Percentiles rank a stretch among this genome's conserved stretches.
Evolutionary conservation across 2,797 vertebrate genomes (phyloP).

Genomic region (Chelmon rostratus): DNA sequence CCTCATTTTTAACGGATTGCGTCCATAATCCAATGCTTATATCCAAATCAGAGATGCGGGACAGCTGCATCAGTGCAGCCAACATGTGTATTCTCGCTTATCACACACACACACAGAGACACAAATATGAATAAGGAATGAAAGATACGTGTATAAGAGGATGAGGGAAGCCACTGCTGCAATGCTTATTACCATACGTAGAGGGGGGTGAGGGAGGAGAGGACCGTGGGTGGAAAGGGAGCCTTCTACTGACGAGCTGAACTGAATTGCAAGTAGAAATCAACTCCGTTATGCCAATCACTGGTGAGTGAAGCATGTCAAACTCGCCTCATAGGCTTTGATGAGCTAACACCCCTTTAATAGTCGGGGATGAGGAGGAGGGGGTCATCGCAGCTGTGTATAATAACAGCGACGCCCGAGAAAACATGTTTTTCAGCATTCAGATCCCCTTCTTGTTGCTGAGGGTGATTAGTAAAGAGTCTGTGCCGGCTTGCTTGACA

Average conservation of each 20-base stretch:
- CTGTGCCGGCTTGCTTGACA: neutral
- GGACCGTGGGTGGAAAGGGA: constrained; percentile 65
- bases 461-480: constrained; percentile 9
- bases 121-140: constrained; percentile 59
- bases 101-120: constrained; percentile 50
- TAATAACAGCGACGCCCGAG: constrained; percentile 21
- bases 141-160: constrained; percentile 59
- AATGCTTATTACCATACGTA: constrained; percentile 75
- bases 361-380: neutral
- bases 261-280: constrained; percentile 74
- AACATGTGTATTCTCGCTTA: constrained; percentile 24
- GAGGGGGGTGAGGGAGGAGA: constrained; percentile 44
- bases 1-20: constrained; percentile 18
- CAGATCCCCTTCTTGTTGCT: constrained; percentile 15
- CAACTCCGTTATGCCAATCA: constrained; percentile 68
- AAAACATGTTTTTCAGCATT: constrained; percentile 28
- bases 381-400: constrained; percentile 3
- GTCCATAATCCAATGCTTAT: constrained; percentile 30
- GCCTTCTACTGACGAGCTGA: constrained; percentile 62
- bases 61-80: constrained; percentile 38
- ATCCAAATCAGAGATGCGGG: constrained; percentile 29
- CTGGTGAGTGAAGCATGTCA: constrained; percentile 49
- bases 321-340: constrained; percentile 21
- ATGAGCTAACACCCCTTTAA: constrained; percentile 47
- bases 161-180: constrained; percentile 71